Evolutionary conservation across 2,113 vertebrate genomes (phyloP).

Genomic region (Carollia perspicillata): DNA sequence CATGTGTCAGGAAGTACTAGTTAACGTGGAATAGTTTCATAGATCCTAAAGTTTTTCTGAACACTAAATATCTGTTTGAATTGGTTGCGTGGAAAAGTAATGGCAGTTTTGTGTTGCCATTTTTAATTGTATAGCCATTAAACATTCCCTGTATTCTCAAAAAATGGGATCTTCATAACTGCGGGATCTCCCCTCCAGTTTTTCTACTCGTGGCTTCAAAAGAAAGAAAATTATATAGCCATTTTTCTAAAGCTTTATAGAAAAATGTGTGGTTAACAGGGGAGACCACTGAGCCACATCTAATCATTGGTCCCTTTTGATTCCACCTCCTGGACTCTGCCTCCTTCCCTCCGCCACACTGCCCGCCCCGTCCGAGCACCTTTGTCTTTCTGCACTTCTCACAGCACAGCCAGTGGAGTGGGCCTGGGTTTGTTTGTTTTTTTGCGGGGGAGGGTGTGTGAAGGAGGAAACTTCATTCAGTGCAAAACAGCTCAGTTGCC

Average conservation of each 20-base stretch:
- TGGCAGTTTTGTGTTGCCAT: neutral
- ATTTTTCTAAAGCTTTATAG: conserved; percentile 15
- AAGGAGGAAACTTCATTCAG: neutral
- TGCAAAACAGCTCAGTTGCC: neutral
- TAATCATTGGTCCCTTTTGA: neutral
- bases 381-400: neutral
- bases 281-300: neutral
- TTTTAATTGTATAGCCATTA: neutral
- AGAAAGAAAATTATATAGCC: neutral
- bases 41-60: neutral
- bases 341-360: rapidly evolving
- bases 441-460: neutral
- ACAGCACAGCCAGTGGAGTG: neutral
- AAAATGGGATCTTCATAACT: neutral
- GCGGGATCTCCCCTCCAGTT: no score
- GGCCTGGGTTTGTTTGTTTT: neutral
- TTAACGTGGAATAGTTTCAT: neutral
- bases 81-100: neutral
- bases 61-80: neutral
- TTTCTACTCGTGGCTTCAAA: neutral
- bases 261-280: neutral
- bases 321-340: neutral
- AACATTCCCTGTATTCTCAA: neutral
- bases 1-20: neutral
- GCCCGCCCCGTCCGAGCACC: neutral